Conservation (phyloP, 2,888 invertebrate species). For the Clitarchus hookeri region DNA sequence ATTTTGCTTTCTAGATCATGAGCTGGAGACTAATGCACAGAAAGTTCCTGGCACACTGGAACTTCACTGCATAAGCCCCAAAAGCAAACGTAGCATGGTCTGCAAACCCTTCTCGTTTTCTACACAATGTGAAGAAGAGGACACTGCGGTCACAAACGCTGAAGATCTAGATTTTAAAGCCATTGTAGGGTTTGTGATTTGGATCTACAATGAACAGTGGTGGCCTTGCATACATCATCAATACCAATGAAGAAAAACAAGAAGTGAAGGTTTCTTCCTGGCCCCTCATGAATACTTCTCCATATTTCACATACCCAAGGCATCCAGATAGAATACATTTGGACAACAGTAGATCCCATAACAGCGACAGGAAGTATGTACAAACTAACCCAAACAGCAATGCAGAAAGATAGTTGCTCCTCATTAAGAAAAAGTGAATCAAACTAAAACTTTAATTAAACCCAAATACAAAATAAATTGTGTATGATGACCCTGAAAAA, state of each 20-base stretch:
- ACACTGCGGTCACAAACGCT: not conserved
- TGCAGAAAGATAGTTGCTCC: not conserved
- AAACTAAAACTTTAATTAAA: not conserved
- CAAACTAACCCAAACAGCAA: not conserved
- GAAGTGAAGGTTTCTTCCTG: not conserved
- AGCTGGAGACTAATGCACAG: no score
- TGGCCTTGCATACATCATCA: not conserved
- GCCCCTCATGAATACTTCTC: not conserved
- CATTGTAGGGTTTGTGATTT: not conserved
- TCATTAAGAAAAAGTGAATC: not conserved
- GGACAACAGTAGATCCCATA: not conserved
- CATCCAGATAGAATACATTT: not conserved
- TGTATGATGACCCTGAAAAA: not conserved
- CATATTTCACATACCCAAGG: not conserved
- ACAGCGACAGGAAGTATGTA: not conserved
- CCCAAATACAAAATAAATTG: not conserved
- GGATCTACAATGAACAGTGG: not conserved
- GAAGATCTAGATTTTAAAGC: slow-evolving; percentile 5
- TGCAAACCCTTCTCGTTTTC: not conserved
- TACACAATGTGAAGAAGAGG: not conserved
- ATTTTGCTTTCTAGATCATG: no score
- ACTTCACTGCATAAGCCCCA: not conserved
- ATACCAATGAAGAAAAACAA: not conserved
- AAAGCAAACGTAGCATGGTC: not conserved
- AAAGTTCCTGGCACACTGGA: not conserved